A percentile compares a stretch with the other conserved stretches of the same genome.
These are phyloP conservation scores for Odontamblyopus rebecca DNA, from an alignment of 2,797 vertebrate species.

Conservation along the genomic window DNA sequence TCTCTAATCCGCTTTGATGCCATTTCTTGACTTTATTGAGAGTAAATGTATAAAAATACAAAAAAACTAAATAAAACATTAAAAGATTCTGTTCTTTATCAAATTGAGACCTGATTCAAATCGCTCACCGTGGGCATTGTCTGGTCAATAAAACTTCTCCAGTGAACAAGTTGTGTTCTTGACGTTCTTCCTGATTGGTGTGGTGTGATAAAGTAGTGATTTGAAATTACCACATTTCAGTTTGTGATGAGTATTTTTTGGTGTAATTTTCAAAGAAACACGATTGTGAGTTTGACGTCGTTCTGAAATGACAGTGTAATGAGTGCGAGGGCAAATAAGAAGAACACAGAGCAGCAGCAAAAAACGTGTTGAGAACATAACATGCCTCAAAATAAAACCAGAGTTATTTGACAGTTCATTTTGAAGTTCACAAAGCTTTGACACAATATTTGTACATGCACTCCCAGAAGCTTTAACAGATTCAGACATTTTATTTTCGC, in stretches of 20 bases:
- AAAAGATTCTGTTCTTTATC: no score
- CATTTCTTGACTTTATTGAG: not conserved
- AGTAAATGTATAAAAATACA: no score
- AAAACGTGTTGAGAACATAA: not conserved
- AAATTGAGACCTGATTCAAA: no score
- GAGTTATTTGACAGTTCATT: not conserved
- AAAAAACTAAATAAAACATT: no score
- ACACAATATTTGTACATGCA: not conserved
- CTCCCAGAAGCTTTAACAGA: not conserved
- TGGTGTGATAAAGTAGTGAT: not conserved
- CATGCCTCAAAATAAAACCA: not conserved
- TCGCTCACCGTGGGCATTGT: no score
- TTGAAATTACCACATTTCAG: not conserved
- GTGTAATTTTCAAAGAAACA: not conserved
- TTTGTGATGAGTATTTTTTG: not conserved
- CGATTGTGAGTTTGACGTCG: not conserved
- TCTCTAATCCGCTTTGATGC: no score
- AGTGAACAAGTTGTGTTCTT: no score
- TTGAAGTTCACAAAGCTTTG: not conserved
- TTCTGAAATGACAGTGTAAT: not conserved
- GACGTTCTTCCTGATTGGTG: no score
- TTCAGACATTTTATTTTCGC: not conserved
- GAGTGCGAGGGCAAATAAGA: not conserved
- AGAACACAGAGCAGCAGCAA: not conserved
- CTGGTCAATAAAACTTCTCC: no score